Evolutionary conservation across 2,113 vertebrate species (phyloP), one percentile per base, ranked within the genome.

Genomic region (Callipepla squamata): DNA sequence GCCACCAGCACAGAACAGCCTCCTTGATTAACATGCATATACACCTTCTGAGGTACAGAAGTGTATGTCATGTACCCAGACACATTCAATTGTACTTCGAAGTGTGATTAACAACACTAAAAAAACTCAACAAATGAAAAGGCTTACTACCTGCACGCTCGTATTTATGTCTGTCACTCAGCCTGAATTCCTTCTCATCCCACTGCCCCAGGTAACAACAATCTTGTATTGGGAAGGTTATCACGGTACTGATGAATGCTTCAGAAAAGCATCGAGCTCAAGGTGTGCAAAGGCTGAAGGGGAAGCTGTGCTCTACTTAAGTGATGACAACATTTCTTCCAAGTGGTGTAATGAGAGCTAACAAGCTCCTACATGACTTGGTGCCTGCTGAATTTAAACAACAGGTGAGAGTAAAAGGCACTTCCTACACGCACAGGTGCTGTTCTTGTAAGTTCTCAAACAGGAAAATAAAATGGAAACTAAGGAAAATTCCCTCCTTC

Each of bases 281-380:
- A 34, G 89, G 28, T 7, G 30, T 72, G 75, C 53, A 61, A 77
- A 40, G 66, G 76, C 73, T 84, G 57, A 22, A 92, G n/a, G 34
- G 47, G n/a, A 93, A 68, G 55, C 65, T 90, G 28, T 66, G 78
- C 67, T 89, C 70, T 50, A 23, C 70, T 87, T 92, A 47, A 48
- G 17, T 28, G 40, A 34, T 76, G 78, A 91, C 0, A 4, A 61
- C 53, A 79, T 79, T 79, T 93, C 70, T 95, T 73, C 86, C 84
- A 96, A 45, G 34, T 40, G 40, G 30, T 73, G 42, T 69, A 94
- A 95, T 55, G 78, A 73, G 85, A 87, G 34, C 70, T 44, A 90
- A 69, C 92, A 92, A 94, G 86, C 76, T 94, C 50, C 67, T 85
- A 50, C 83, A 85, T 0, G 34, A 92, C 69, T 61, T 11, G 13